Conservation (phyloP, 2,888 invertebrate genomes). For the Limenitis arthemis region DNA sequence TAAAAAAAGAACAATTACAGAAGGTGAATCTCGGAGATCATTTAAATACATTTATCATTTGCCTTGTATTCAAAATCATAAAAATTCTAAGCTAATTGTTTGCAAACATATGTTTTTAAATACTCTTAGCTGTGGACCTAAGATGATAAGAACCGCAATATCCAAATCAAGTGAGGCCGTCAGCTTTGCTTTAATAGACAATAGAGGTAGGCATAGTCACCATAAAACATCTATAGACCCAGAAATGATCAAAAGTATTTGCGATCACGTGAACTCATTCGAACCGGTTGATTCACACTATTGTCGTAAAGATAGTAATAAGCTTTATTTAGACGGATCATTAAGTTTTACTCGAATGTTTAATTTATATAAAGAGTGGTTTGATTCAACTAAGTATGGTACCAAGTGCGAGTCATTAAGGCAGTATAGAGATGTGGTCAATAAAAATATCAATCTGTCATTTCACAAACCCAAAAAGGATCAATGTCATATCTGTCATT, state of each 20-base stretch:
- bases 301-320: constrained; percentile 11
- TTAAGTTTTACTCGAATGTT: constrained; percentile 17
- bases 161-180: too few species aligned
- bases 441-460: constrained; percentile 18
- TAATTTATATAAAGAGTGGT: constrained; percentile 3
- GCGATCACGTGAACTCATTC: constrained; percentile 4
- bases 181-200: background rate
- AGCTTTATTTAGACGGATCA: constrained; percentile 19
- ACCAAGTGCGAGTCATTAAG: constrained; percentile 15
- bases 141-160: too few species aligned
- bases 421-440: constrained; percentile 19
- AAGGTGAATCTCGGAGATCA: too few species aligned
- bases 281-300: constrained; percentile 12
- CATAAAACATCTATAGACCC: background rate
- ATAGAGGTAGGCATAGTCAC: background rate
- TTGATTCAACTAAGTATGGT: constrained; percentile 11
- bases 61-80: too few species aligned
- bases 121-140: too few species aligned
- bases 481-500: constrained; percentile 15
- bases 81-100: too few species aligned
- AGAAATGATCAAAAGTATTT: constrained; percentile 1
- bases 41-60: too few species aligned
- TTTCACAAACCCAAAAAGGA: constrained; percentile 23
- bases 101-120: too few species aligned
- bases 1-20: too few species aligned